phyloP scores from a whole-genome alignment of 2,797 vertebrate species.

The Leuciscus waleckii region DNA sequence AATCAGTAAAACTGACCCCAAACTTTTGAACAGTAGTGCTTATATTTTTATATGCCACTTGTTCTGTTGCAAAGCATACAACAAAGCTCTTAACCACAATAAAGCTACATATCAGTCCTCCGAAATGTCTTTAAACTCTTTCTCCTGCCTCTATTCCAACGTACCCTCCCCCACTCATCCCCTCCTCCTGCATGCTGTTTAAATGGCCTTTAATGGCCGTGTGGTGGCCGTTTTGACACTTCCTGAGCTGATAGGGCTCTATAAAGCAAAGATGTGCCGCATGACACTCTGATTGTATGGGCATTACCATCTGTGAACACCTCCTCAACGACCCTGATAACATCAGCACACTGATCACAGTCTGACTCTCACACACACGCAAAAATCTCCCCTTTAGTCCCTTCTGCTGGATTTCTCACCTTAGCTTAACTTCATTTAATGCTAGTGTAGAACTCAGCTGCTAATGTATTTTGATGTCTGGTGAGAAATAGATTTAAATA shows the following conservation, averaged over 20 bases:
- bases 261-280: slow-evolving; percentile 86
- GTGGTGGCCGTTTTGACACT: slow-evolving; percentile 89
- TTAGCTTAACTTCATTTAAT: slow-evolving; percentile 29
- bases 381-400: slow-evolving; percentile 52
- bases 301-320: slow-evolving; percentile 82
- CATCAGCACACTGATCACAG: slow-evolving; percentile 53
- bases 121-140: not conserved
- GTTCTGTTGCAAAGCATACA: not conserved
- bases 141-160: not conserved
- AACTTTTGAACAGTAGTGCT: too few species aligned
- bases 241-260: slow-evolving; percentile 87
- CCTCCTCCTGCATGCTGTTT: slow-evolving; percentile 78
- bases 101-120: not conserved
- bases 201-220: slow-evolving; percentile 84
- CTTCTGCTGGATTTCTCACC: slow-evolving; percentile 51
- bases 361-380: slow-evolving; percentile 37
- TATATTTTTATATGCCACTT: not conserved
- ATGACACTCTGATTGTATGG: slow-evolving; percentile 70
- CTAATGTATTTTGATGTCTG: slow-evolving; percentile 32
- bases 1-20: not conserved
- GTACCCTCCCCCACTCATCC: not conserved
- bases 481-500: slow-evolving; percentile 24
- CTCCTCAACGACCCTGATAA: slow-evolving; percentile 66
- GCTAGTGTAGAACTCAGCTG: slow-evolving; percentile 11
- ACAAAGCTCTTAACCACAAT: slow-evolving; percentile 9